A percentile compares a stretch with the other conserved stretches of the same genome.
Conservation (phyloP, 2,888 invertebrate genomes). For the Protophormia terraenovae region DNA sequence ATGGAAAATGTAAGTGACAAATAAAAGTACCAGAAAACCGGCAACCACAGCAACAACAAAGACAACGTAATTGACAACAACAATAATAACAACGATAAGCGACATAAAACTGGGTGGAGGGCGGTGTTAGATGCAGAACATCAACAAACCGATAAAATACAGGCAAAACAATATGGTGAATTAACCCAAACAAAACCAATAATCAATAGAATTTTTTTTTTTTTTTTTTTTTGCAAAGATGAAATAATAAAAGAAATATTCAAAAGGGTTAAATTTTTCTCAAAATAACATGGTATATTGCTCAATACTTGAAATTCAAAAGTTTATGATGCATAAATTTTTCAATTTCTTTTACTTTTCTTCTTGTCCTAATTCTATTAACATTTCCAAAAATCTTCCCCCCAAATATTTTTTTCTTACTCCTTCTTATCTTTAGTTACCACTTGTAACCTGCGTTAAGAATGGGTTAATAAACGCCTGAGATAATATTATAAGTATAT, state of each 20-base stretch:
- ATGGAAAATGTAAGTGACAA: not conserved
- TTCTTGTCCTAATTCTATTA: not conserved
- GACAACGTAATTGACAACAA: not conserved
- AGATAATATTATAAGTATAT: not conserved
- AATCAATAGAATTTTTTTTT: not conserved
- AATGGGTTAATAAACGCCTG: not conserved
- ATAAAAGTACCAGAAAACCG: not conserved
- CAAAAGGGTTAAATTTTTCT: not conserved
- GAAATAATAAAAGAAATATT: not conserved
- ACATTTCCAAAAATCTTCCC: not conserved
- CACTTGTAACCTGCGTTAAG: not conserved
- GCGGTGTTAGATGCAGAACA: no score
- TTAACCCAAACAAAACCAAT: slow-evolving; percentile 2
- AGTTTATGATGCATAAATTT: not conserved
- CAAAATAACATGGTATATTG: not conserved
- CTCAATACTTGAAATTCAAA: not conserved
- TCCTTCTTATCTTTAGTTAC: not conserved
- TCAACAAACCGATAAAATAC: not conserved
- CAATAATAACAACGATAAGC: not conserved
- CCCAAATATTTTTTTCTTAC: not conserved
- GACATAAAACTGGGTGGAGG: not conserved
- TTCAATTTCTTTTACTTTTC: not conserved
- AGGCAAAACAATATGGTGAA: not conserved
- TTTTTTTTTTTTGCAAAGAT: not conserved
- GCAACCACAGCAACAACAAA: not conserved